Base-by-base conservation (phyloP, 1,140 invertebrate species). In the Drosophila nigrodunni region DNA sequence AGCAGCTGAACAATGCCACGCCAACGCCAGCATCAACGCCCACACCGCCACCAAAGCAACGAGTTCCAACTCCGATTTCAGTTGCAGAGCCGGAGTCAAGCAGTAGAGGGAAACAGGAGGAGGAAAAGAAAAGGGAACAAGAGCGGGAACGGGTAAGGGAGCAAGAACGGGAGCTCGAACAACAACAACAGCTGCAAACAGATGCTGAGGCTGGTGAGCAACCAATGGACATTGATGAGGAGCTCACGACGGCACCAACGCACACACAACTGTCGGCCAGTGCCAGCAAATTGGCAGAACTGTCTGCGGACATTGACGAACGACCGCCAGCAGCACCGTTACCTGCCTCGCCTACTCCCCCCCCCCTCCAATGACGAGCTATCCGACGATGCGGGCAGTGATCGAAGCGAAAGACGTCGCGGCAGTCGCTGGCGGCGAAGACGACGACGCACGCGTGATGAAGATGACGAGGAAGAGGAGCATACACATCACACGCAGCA, bases 141-240 rank as follows among this genome's bases (percentile, higher is more conserved):
- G 54, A 60, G 10, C n/a, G 30, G 10, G 70, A 58, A 2, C 60
- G 35, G 2, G 70, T 59, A 6, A 43, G 10, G 3, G 44, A 43
- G 44, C 47, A 15, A 1, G 65, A 62, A 2, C 3, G 21, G 3
- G 50, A 60, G 9, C 7, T 30, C 25, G 25, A 18, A 13, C 47
- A 73, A 4, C 69, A 59, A 4, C 58, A 46, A 15, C 39, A 10
- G 5, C 46, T 3, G 46, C 55, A 1, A 8, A 3, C 39, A 50
- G 69, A 71, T 10, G 60, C 70, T 1, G 88, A 91, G 46, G 67
- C 88, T 6, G 88, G 85, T 5, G 91, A 92, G 18, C 72, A 85
- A 46, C 91, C 91, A 7, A 92, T 92, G 88, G 91, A 92, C 43
- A 92, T 92, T 35, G 91, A 92, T 50, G 90, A 92, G 54, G 90